Conservation (phyloP, 2,113 vertebrate genomes). For the Raphicerus campestris region DNA sequence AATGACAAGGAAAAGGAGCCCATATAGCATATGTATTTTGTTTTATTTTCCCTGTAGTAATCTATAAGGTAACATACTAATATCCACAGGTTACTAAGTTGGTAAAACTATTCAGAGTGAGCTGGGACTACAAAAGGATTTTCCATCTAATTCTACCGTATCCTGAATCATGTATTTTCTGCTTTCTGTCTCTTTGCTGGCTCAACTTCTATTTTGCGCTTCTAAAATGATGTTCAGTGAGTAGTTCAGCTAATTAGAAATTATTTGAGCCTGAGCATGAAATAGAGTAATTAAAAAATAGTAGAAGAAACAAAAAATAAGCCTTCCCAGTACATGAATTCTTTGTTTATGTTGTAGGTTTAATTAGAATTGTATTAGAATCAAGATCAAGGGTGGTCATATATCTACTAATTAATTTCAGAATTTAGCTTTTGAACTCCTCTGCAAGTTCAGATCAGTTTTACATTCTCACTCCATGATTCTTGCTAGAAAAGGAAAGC, state of each 20-base stretch:
- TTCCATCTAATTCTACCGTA: not conserved
- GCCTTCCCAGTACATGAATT: not conserved
- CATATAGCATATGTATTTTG: not conserved
- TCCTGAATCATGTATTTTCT: not conserved
- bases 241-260: constrained; percentile 22
- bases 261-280: not conserved
- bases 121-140: not conserved
- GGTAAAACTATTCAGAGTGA: not conserved
- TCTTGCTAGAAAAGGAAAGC: constrained; percentile 41
- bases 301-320: not conserved
- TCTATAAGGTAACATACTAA: not conserved
- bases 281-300: constrained; percentile 3
- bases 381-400: constrained; percentile 54
- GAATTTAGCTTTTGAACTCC: constrained; percentile 52
- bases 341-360: constrained; percentile 34
- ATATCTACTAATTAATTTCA: constrained; percentile 65
- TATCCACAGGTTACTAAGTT: not conserved
- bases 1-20: not conserved
- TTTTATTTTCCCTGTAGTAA: not conserved
- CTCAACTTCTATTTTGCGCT: not conserved
- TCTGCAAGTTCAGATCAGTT: constrained; percentile 53
- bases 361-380: constrained; percentile 64
- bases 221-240: not conserved
- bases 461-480: constrained; percentile 19
- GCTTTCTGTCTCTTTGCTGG: not conserved